These are phyloP conservation scores for Prionace glauca DNA, from an alignment of 2,797 vertebrate genomes.

Conservation along the genomic window DNA sequence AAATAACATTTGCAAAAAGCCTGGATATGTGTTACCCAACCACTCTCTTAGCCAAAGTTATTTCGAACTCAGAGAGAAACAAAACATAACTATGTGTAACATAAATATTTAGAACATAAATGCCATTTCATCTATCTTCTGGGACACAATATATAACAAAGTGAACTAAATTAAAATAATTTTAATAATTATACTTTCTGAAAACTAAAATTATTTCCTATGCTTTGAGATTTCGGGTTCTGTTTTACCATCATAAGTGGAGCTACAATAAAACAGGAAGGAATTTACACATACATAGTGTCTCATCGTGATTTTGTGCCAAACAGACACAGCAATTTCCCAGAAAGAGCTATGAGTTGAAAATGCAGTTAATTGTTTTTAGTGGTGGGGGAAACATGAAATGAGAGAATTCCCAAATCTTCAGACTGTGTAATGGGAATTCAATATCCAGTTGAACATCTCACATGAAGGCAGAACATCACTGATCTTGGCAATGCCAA, in stretches of 20 bases:
- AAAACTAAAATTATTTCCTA: not conserved
- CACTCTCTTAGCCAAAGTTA: not conserved
- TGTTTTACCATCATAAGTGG: not conserved
- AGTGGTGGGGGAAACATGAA: not conserved
- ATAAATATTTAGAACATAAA: not conserved
- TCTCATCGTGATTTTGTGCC: not conserved
- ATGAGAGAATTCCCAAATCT: not conserved
- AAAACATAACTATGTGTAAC: not conserved
- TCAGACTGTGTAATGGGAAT: not conserved
- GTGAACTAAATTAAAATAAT: not conserved
- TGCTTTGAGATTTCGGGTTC: not conserved
- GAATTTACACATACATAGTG: not conserved
- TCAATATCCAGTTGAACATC: not conserved
- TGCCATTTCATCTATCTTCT: not conserved
- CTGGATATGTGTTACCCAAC: not conserved
- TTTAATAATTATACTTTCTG: not conserved
- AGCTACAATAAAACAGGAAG: not conserved
- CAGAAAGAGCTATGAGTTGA: not conserved
- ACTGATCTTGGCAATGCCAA: not conserved
- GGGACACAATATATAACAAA: not conserved
- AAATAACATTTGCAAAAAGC: not conserved
- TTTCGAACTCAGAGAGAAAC: not conserved
- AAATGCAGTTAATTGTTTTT: conserved; percentile 16
- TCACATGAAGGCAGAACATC: not conserved
- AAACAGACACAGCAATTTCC: not conserved